phyloP scores from a whole-genome alignment of 2,888 invertebrate genomes.

The Alcis repandata region DNA sequence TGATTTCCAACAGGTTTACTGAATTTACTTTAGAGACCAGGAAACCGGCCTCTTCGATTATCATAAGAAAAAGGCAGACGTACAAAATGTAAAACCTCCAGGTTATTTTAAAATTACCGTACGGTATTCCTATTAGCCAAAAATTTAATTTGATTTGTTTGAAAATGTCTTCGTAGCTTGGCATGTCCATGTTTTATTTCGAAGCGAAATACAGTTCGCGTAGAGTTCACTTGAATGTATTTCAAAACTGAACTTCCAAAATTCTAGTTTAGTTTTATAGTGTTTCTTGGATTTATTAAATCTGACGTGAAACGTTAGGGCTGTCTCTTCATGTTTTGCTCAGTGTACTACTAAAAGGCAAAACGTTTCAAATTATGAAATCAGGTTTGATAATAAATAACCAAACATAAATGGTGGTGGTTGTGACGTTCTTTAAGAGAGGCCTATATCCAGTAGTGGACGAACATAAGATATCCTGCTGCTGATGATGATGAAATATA shows the following conservation, averaged over 20 bases:
- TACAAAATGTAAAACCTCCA: slow-evolving; percentile 55
- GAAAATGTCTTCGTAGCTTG: slow-evolving; percentile 64
- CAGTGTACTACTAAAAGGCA: not conserved
- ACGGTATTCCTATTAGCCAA: slow-evolving; percentile 64
- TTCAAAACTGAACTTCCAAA: slow-evolving; percentile 11
- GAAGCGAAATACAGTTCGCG: not conserved
- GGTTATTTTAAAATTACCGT: slow-evolving; percentile 52
- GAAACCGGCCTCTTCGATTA: slow-evolving; percentile 58
- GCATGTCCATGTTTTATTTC: slow-evolving; percentile 56
- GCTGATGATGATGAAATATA: too few relatives aligned
- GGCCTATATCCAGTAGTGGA: too few relatives aligned
- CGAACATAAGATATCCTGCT: too few relatives aligned
- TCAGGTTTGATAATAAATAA: too few relatives aligned
- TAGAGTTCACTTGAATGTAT: slow-evolving; percentile 3
- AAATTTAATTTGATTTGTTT: slow-evolving; percentile 65
- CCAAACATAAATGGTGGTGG: too few relatives aligned
- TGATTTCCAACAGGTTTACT: slow-evolving; percentile 68
- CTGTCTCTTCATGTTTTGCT: slow-evolving; percentile 12
- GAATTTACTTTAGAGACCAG: slow-evolving; percentile 63
- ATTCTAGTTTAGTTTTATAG: slow-evolving; percentile 16
- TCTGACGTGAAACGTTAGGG: slow-evolving; percentile 24
- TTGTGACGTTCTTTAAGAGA: too few relatives aligned
- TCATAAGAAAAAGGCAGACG: slow-evolving; percentile 51
- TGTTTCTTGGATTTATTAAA: slow-evolving; percentile 14
- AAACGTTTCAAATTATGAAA: not conserved